Base-by-base conservation (phyloP, 2,797 vertebrate genomes). In the Tolypeutes matacus region DNA sequence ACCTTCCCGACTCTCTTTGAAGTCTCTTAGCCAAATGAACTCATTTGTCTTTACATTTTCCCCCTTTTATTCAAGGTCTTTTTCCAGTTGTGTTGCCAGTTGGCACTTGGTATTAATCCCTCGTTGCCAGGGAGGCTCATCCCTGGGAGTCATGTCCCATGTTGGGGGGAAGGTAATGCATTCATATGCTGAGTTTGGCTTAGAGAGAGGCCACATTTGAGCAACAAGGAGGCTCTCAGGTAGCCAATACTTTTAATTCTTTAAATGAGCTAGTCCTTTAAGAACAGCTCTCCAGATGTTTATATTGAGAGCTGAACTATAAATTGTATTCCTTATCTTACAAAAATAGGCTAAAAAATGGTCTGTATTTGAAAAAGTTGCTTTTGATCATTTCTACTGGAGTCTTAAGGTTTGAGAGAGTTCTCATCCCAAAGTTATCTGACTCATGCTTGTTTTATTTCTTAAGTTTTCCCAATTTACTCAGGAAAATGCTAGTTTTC, bases 271-370 rank as follows among this genome's bases (percentile, higher is more conserved):
- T 81, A 87, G 14, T 14, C 1, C 49, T 91, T 93, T 85, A 89
- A 87, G 87, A 85, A 86, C 58, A n/a, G 23, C 5, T 70, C 14
- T 67, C 80, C 51, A 88, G 58, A 6, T 65, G 25, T 91, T 91
- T 94, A 49, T 25, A 77, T 4, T 20, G n/a, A 84, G 21, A 86
- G 2, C 20, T 67, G 65, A 70, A 77, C 58, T 72, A 27, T 82
- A 88, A 82, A 60, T 84, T 25, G 4, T 85, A 82, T 80, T 86
- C 76, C 89, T 95, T 64, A 64, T 13, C 36, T 94, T 87, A 36
- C 14, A 94, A 80, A 93, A 77, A 58, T 60, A 93, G 89, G 49
- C 88, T 95, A 86, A 89, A 95, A 53, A 90, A 86, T 6, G 34
- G 21, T 73, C 7, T 27, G 23, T 62, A 46, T 27, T 91, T 95